Conservation (phyloP, 2,888 invertebrate genomes). For the Tenodera sinensis region DNA sequence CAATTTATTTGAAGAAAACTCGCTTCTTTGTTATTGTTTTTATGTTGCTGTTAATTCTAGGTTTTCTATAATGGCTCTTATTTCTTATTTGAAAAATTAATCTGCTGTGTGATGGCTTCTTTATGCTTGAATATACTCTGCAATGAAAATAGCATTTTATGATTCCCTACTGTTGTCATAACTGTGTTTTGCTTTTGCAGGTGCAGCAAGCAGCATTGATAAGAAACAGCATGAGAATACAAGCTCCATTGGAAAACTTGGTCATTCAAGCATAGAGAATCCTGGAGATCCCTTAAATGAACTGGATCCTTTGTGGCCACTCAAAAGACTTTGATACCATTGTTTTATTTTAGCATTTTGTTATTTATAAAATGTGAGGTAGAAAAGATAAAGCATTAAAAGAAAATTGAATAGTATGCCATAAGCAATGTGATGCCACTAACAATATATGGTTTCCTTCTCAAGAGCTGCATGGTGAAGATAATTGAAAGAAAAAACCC, state of each 20-base stretch:
- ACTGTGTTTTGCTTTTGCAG: not conserved
- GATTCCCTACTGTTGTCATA: too few relatives aligned
- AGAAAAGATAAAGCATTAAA: not conserved
- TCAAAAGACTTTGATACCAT: conserved; percentile 49
- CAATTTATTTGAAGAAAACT: too few relatives aligned
- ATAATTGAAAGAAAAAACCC: too few relatives aligned
- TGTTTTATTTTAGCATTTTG: not conserved
- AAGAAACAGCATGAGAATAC: conserved; percentile 34
- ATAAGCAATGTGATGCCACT: not conserved
- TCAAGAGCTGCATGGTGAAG: too few relatives aligned
- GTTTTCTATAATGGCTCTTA: too few relatives aligned
- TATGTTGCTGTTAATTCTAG: too few relatives aligned
- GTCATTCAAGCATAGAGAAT: conserved; percentile 28
- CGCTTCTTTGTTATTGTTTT: too few relatives aligned
- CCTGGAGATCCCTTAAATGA: conserved; percentile 78
- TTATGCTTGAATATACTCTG: too few relatives aligned
- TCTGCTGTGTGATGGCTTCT: too few relatives aligned
- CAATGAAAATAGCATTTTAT: too few relatives aligned
- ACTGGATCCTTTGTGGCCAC: conserved; percentile 88
- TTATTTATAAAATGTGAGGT: not conserved
- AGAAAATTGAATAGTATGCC: not conserved
- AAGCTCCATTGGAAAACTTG: conserved; percentile 41
- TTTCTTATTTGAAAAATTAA: too few relatives aligned
- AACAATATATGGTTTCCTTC: not conserved
- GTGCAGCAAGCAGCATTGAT: conserved; percentile 17